A percentile compares a stretch with the other conserved stretches of the same genome.
phyloP scores from a whole-genome alignment of 2,113 vertebrate genomes.

The Columba livia region DNA sequence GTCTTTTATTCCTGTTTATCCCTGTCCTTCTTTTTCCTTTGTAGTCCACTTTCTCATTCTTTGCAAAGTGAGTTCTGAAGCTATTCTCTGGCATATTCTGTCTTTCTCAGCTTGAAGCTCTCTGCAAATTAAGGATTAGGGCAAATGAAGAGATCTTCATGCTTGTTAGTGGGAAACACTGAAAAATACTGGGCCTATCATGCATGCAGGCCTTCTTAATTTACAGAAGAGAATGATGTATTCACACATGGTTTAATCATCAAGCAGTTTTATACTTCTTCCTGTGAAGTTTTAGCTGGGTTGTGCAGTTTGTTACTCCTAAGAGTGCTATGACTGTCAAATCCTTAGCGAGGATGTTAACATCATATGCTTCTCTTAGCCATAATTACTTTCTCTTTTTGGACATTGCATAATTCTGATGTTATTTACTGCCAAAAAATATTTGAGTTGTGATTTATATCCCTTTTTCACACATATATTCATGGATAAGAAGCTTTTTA shows the following conservation, averaged over 20 bases:
- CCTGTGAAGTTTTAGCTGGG: neutral
- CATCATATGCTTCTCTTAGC: neutral
- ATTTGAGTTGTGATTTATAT: neutral
- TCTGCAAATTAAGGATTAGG: slow-evolving; percentile 18
- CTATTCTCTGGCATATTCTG: slow-evolving; percentile 7
- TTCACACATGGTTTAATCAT: neutral
- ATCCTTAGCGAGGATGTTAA: neutral
- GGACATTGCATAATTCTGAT: neutral
- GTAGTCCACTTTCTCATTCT: slow-evolving; percentile 16
- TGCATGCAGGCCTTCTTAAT: neutral
- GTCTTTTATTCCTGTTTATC: neutral
- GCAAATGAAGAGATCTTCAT: slow-evolving; percentile 7
- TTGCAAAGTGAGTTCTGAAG: slow-evolving; percentile 18
- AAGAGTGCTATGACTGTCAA: neutral
- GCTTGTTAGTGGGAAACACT: slow-evolving; percentile 7
- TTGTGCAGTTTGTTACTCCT: neutral
- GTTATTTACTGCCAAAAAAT: neutral
- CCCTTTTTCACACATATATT: neutral
- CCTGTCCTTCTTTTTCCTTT: neutral
- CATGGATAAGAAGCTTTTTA: neutral
- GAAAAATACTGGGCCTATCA: neutral
- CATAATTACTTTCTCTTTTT: neutral
- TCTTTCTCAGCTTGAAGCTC: slow-evolving; percentile 28
- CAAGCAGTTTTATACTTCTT: neutral
- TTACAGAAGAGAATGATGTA: neutral